phyloP scores from a whole-genome alignment of 2,888 invertebrate genomes.

The Silvanus unidentatus region DNA sequence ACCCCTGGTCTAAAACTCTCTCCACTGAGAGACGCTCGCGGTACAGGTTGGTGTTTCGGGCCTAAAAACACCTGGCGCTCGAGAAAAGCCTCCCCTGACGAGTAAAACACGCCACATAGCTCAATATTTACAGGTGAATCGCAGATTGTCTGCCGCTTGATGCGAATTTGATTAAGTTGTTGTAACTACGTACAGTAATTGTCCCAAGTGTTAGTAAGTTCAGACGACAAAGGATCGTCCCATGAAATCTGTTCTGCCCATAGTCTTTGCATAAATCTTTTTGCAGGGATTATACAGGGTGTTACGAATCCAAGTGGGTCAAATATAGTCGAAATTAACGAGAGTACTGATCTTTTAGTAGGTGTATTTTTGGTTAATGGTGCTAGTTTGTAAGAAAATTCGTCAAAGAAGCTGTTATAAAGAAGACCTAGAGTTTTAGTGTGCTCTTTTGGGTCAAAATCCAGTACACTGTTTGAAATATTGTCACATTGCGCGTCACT shows the following conservation, averaged over 20 bases:
- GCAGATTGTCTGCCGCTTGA: background rate
- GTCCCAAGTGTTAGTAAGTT: background rate
- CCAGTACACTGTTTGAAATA: background rate
- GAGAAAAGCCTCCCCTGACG: no score
- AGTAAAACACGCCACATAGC: no score
- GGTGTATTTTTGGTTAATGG: background rate
- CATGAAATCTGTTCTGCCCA: conserved; percentile 14
- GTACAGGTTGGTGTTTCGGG: no score
- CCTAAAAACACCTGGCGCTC: no score
- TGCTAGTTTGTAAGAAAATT: background rate
- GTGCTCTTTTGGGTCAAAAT: background rate
- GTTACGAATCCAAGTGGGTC: conserved; percentile 15
- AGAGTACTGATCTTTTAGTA: conserved; percentile 3
- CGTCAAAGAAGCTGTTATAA: background rate
- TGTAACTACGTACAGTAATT: background rate
- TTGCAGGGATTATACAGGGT: conserved; percentile 12
- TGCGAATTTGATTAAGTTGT: conserved; percentile 1
- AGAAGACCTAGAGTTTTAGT: conserved; percentile 1
- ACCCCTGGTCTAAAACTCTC: no score
- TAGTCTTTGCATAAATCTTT: conserved; percentile 16
- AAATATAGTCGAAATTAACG: conserved; percentile 11
- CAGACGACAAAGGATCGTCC: conserved; percentile 6
- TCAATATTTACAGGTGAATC: conserved; percentile 1
- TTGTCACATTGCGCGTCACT: background rate
- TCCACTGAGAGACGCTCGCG: no score